Percentiles rank a stretch among this genome's conserved stretches.
Evolutionary conservation across 2,113 vertebrate species (phyloP).

Genomic region (Syrmaticus mikado): DNA sequence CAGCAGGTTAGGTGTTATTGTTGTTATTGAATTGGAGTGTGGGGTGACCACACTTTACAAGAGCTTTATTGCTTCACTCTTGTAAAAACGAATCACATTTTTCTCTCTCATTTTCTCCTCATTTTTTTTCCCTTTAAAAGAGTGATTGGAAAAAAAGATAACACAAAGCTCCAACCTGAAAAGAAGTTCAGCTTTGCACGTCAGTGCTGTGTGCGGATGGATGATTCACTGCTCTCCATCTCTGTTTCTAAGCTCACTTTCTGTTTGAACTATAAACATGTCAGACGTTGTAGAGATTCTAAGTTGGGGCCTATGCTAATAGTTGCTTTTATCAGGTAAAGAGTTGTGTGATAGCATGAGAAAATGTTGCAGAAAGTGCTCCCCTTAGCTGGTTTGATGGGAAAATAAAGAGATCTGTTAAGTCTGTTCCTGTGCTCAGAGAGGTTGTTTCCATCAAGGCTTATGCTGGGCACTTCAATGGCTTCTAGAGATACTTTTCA

Average conservation of each 20-base stretch:
- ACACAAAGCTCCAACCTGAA: constrained; percentile 33
- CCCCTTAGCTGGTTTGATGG: not conserved
- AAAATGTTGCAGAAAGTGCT: not conserved
- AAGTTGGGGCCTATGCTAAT: constrained; percentile 2
- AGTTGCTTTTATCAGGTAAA: constrained; percentile 34
- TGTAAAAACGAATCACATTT: constrained; percentile 55
- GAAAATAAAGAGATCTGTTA: not conserved
- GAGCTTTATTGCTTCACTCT: constrained; percentile 40
- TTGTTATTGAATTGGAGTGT: constrained; percentile 32
- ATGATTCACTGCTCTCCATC: constrained; percentile 57
- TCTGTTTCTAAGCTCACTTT: not conserved
- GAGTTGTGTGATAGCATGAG: not conserved
- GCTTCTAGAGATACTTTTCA: not conserved
- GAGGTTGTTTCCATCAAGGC: not conserved
- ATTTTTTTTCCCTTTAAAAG: constrained; percentile 27
- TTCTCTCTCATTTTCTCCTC: constrained; percentile 8
- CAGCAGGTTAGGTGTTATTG: constrained; percentile 35
- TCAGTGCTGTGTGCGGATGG: constrained; percentile 35
- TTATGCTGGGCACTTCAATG: not conserved
- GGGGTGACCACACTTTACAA: constrained; percentile 37
- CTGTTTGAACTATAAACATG: constrained; percentile 45
- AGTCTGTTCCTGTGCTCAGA: not conserved
- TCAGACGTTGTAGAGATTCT: constrained; percentile 7
- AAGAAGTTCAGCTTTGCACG: not conserved
- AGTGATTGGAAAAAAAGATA: constrained; percentile 11